Percentiles rank a stretch among this genome's conserved stretches.
Evolutionary conservation across 2,113 vertebrate species (phyloP).

Genomic region (Zosterops borbonicus): DNA sequence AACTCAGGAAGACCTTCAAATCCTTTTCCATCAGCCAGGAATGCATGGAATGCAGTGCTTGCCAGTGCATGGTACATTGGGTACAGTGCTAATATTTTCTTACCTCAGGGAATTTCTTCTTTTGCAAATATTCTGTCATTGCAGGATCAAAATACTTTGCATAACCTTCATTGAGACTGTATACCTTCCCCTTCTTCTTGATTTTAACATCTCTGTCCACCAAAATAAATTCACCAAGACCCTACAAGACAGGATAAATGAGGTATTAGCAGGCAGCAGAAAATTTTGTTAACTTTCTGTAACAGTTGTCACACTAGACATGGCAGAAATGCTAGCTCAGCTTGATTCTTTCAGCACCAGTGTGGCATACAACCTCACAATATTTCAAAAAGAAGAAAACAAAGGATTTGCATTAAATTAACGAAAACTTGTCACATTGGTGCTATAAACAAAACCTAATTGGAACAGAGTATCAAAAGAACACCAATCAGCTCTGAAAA

Average conservation of each 20-base stretch:
- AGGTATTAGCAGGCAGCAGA: background rate
- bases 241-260: slow-evolving; percentile 68
- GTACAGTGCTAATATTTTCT: slow-evolving; percentile 18
- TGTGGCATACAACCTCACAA: background rate
- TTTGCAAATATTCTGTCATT: slow-evolving; percentile 88
- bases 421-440: background rate
- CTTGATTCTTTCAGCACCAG: background rate
- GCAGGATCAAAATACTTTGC: slow-evolving; percentile 92
- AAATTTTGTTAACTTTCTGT: background rate
- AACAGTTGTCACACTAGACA: background rate
- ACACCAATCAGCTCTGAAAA: background rate
- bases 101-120: slow-evolving; percentile 96
- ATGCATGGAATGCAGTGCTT: background rate
- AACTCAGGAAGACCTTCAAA: background rate
- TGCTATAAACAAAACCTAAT: background rate
- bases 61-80: background rate
- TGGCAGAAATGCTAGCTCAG: background rate
- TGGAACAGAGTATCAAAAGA: background rate
- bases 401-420: background rate
- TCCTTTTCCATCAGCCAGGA: background rate
- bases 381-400: background rate
- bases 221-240: slow-evolving; percentile 93
- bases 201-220: slow-evolving; percentile 91
- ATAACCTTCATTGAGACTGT: slow-evolving; percentile 96
- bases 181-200: slow-evolving; percentile 91